phyloP scores from a whole-genome alignment of 2,113 vertebrate genomes.

The Spilogale gracilis region DNA sequence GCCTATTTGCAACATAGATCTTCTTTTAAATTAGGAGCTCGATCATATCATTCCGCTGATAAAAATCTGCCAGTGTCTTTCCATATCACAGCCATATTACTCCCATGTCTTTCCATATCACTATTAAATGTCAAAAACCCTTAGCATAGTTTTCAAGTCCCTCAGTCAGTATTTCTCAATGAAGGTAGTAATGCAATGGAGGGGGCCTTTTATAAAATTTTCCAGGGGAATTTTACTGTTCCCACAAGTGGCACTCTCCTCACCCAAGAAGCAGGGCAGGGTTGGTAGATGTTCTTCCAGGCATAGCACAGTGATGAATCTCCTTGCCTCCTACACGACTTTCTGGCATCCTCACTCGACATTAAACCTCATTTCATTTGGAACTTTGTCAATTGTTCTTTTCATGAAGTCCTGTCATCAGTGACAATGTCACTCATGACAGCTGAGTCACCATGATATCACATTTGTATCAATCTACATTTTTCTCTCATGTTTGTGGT shows the following conservation, averaged over 20 bases:
- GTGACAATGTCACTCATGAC: neutral
- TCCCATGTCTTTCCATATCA: neutral
- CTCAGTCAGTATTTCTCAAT: neutral
- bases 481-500: neutral
- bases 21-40: neutral
- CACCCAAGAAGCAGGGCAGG: neutral
- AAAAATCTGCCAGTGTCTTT: neutral
- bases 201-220: neutral
- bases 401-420: neutral
- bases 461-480: neutral
- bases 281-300: fast-evolving
- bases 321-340: neutral
- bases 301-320: neutral
- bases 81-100: neutral
- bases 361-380: neutral
- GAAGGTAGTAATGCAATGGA: neutral
- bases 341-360: neutral
- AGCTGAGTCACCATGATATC: neutral
- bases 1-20: neutral
- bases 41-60: neutral
- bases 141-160: neutral
- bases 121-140: neutral
- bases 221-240: neutral
- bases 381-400: constrained; percentile 7
- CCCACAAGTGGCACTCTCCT: neutral